phyloP scores from a whole-genome alignment of 2,888 invertebrate species.

The Lampropteryx suffumata region DNA sequence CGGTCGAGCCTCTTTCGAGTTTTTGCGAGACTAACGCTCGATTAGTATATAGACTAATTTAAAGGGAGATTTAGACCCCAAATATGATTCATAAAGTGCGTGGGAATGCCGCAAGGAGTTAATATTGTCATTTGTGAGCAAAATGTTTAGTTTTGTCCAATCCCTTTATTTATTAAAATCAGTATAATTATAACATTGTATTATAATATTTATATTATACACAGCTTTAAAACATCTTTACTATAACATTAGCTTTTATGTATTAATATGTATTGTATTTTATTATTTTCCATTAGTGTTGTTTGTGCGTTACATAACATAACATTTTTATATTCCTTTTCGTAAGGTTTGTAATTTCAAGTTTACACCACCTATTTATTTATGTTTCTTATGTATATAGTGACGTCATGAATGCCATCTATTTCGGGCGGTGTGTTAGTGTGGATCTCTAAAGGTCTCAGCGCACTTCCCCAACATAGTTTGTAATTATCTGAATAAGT shows the following conservation, averaged over 20 bases:
- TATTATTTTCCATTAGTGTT: slow-evolving; percentile 10
- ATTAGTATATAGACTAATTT: too few relatives aligned
- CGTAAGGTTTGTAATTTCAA: background rate
- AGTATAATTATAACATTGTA: slow-evolving; percentile 2
- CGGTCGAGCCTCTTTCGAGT: too few relatives aligned
- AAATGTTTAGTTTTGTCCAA: slow-evolving; percentile 2
- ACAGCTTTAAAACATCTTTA: slow-evolving; percentile 9
- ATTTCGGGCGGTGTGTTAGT: slow-evolving; percentile 66
- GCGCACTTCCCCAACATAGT: slow-evolving; percentile 33
- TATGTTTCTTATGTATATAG: slow-evolving; percentile 28
- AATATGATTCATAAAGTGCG: too few relatives aligned
- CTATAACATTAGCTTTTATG: slow-evolving; percentile 3
- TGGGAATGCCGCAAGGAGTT: too few relatives aligned
- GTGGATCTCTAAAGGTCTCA: slow-evolving; percentile 42
- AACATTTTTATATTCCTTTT: background rate
- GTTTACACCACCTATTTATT: slow-evolving; percentile 28
- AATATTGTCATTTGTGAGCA: too few relatives aligned
- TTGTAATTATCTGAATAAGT: slow-evolving; percentile 15
- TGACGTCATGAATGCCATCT: slow-evolving; percentile 29
- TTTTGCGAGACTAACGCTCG: too few relatives aligned
- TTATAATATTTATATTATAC: slow-evolving; percentile 6
- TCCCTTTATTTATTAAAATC: background rate
- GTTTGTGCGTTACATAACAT: slow-evolving; percentile 22
- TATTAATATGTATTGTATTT: slow-evolving; percentile 6
- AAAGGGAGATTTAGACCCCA: too few relatives aligned